Evolutionary conservation across 2,113 vertebrate genomes (phyloP).

Genomic region (Pelvicachromis taeniatus): DNA sequence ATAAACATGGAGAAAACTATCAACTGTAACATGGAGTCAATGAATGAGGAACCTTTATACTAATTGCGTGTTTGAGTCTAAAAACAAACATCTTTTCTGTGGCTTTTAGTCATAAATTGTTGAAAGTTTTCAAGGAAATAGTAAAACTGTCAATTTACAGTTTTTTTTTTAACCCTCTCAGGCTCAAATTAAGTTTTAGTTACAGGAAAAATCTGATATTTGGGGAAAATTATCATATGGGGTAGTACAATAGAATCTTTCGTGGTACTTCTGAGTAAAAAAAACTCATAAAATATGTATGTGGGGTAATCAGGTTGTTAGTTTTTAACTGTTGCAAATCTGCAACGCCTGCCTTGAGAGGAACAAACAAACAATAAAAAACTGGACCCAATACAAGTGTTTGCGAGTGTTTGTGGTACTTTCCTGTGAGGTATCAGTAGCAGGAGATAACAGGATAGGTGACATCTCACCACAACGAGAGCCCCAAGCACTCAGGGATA

Average conservation of each 20-base stretch:
- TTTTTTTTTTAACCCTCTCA: too few species aligned
- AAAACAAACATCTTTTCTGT: background rate
- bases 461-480: slow-evolving; percentile 12
- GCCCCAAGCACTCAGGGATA: slow-evolving; percentile 64
- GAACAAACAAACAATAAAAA: background rate
- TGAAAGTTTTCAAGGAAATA: background rate
- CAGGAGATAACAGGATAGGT: slow-evolving; percentile 53
- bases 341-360: too few species aligned
- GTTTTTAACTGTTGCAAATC: too few species aligned
- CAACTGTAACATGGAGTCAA: background rate
- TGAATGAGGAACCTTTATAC: background rate
- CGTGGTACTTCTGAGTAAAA: too few species aligned
- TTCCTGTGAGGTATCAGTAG: background rate
- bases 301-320: too few species aligned
- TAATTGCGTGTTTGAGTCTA: background rate
- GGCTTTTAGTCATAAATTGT: background rate
- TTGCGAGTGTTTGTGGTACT: background rate
- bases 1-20: background rate
- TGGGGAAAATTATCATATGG: too few species aligned
- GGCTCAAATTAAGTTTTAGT: too few species aligned
- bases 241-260: too few species aligned
- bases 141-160: background rate
- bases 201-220: too few species aligned
- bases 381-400: background rate
- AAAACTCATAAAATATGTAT: too few species aligned